Evolutionary conservation across 1,140 invertebrate genomes (phyloP).

Genomic region (Sminthurides bifidus): DNA sequence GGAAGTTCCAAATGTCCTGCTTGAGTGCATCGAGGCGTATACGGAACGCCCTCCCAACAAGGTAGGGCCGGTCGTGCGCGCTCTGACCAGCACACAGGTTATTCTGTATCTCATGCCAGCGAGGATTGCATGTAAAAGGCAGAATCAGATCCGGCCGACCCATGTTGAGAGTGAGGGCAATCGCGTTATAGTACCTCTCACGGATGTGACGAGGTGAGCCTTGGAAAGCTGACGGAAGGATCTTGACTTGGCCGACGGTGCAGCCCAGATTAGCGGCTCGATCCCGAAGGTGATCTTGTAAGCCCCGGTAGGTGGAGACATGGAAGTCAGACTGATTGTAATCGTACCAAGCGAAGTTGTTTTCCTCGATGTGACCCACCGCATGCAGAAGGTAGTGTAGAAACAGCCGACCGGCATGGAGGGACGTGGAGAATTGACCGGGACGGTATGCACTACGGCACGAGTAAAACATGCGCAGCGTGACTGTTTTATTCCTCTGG

Average conservation of each 20-base stretch:
- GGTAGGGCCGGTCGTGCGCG: slow-evolving; percentile 37
- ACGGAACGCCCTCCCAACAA: slow-evolving; percentile 40
- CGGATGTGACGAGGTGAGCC: slow-evolving; percentile 35
- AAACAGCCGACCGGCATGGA: too few species aligned
- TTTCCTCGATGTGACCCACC: too few species aligned
- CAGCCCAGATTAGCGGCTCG: not conserved
- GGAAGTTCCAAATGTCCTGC: not conserved
- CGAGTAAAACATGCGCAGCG: too few species aligned
- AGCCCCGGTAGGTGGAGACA: slow-evolving; percentile 27
- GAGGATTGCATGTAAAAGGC: slow-evolving; percentile 40
- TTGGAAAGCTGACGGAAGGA: slow-evolving; percentile 25
- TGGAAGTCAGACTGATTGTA: slow-evolving; percentile 31
- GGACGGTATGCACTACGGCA: too few species aligned
- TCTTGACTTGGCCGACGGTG: slow-evolving; percentile 7
- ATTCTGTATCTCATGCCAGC: slow-evolving; percentile 37
- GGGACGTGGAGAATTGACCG: too few species aligned
- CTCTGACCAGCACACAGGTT: slow-evolving; percentile 32
- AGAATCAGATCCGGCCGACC: slow-evolving; percentile 39
- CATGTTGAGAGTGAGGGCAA: slow-evolving; percentile 35
- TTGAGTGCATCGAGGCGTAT: slow-evolving; percentile 38
- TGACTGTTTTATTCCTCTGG: too few species aligned
- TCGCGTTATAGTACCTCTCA: slow-evolving; percentile 37
- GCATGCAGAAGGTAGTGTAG: too few species aligned
- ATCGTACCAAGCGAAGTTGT: too few species aligned
- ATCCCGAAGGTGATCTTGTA: slow-evolving; percentile 26